Conservation (phyloP, 2,888 invertebrate genomes). For the Boloria selene region DNA sequence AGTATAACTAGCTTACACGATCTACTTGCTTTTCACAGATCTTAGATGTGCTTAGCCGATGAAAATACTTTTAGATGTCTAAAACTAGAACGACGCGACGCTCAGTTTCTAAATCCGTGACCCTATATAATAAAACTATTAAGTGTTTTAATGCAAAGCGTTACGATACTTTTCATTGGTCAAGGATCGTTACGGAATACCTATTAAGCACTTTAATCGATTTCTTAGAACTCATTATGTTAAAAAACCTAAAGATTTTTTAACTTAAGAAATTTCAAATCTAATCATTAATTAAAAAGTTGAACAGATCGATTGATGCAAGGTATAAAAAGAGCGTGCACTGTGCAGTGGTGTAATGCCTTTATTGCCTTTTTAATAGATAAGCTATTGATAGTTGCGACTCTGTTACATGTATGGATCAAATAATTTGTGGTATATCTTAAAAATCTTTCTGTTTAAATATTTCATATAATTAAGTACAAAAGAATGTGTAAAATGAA, state of each 20-base stretch:
- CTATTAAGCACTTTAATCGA: conserved; percentile 19
- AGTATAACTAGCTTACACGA: too few species aligned
- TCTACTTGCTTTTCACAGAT: too few species aligned
- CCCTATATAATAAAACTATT: conserved; percentile 25
- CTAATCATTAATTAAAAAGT: conserved; percentile 16
- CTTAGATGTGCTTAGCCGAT: background rate
- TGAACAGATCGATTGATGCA: conserved; percentile 13
- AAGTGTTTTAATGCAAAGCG: conserved; percentile 18
- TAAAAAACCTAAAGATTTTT: conserved; percentile 4
- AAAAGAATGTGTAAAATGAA: too few species aligned
- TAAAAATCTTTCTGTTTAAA: too few species aligned
- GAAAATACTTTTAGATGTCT: conserved; percentile 7
- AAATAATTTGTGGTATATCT: too few species aligned
- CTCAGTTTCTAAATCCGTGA: conserved; percentile 34
- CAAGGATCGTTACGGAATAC: conserved; percentile 38
- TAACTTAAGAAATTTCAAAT: conserved; percentile 13
- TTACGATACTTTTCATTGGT: conserved; percentile 30
- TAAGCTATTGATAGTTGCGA: too few species aligned
- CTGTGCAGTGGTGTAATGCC: background rate
- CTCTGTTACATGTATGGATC: too few species aligned
- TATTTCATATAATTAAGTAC: too few species aligned
- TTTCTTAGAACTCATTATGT: conserved; percentile 21
- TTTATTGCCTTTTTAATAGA: too few species aligned
- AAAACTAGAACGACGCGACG: conserved; percentile 26
- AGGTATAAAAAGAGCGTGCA: conserved; percentile 10